Conservation (phyloP, 2,113 vertebrate genomes). For the Trematomus loennbergii region DNA sequence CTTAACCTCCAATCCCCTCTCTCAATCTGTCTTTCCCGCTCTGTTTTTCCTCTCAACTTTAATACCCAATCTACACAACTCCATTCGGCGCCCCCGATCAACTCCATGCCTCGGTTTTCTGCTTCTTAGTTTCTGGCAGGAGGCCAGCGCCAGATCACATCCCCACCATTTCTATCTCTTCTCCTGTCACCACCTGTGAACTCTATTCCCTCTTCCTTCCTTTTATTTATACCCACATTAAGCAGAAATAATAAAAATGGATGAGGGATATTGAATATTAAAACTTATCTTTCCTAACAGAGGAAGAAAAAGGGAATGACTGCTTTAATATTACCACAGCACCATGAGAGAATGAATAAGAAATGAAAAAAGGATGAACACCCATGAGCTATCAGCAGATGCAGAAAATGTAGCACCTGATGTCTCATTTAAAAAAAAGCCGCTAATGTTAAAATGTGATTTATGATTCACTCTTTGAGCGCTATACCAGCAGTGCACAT, state of each 20-base stretch:
- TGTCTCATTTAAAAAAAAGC: slow-evolving; percentile 42
- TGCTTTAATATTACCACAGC: neutral
- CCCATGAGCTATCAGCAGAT: slow-evolving; percentile 34
- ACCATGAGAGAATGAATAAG: slow-evolving; percentile 28
- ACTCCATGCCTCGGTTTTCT: slow-evolving; percentile 45
- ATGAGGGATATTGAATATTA: slow-evolving; percentile 39
- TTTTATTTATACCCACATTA: neutral
- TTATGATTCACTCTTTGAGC: slow-evolving; percentile 38
- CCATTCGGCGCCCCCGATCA: slow-evolving; percentile 36
- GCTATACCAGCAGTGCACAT: slow-evolving; percentile 9
- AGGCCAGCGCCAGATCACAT: slow-evolving; percentile 51
- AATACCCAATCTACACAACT: slow-evolving; percentile 61
- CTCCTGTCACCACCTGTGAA: slow-evolving; percentile 54
- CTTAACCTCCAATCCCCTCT: slow-evolving; percentile 31
- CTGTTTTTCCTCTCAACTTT: slow-evolving; percentile 41
- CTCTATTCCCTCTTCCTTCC: slow-evolving; percentile 14
- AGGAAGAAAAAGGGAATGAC: slow-evolving; percentile 20
- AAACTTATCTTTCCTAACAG: slow-evolving; percentile 30
- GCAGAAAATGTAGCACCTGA: slow-evolving; percentile 47
- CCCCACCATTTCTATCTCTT: slow-evolving; percentile 20
- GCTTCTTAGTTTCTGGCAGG: slow-evolving; percentile 38
- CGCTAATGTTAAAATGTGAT: slow-evolving; percentile 55
- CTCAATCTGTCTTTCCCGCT: slow-evolving; percentile 11
- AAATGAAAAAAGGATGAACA: slow-evolving; percentile 23
- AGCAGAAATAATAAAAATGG: slow-evolving; percentile 22